phyloP scores from a whole-genome alignment of 2,888 invertebrate genomes.

The Eucera pruinosa region DNA sequence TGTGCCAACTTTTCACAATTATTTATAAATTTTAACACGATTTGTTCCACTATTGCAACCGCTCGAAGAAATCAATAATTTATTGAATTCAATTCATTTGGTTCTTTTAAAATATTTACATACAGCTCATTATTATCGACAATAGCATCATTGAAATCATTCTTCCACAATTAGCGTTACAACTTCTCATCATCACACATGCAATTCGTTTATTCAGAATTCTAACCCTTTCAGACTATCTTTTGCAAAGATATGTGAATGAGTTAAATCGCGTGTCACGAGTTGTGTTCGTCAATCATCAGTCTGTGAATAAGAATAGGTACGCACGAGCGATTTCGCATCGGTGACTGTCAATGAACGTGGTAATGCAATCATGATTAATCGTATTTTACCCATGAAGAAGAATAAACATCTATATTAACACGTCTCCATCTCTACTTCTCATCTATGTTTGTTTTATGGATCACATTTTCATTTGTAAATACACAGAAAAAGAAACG shows the following conservation, averaged over 20 bases:
- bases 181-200: not conserved
- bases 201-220: conserved; percentile 1
- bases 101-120: not conserved
- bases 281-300: not conserved
- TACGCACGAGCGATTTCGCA: not conserved
- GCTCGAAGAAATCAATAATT: not conserved
- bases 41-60: not conserved
- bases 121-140: not conserved
- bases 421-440: too few relatives aligned
- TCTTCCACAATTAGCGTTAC: not conserved
- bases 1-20: not conserved
- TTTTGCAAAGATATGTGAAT: not conserved
- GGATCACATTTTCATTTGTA: too few relatives aligned
- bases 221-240: not conserved
- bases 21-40: not conserved
- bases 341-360: conserved; percentile 2
- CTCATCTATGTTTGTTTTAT: too few relatives aligned
- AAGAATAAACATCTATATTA: too few relatives aligned
- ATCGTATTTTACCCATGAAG: not conserved
- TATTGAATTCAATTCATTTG: not conserved
- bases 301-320: conserved; percentile 3
- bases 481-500: too few relatives aligned
- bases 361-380: not conserved
- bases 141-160: not conserved
- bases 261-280: not conserved